phyloP scores from a whole-genome alignment of 1,140 invertebrate genomes.

The Pollicipes pollicipes region DNA sequence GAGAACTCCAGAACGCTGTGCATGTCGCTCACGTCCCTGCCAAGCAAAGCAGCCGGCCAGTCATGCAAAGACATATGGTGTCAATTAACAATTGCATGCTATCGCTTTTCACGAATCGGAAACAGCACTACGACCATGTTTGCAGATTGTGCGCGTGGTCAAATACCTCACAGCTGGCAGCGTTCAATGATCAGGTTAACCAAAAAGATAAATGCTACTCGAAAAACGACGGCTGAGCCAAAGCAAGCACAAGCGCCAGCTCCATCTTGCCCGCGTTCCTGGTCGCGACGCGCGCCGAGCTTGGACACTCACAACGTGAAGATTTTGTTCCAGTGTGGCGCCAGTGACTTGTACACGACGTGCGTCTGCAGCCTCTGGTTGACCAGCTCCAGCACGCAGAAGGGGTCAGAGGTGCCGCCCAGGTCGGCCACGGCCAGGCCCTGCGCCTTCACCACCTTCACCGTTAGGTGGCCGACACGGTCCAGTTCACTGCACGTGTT shows the following conservation, averaged over 20 bases:
- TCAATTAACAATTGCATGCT: no score
- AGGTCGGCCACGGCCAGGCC: slow-evolving; percentile 76
- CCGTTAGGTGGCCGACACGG: slow-evolving; percentile 67
- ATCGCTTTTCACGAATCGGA: no score
- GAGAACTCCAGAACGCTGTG: slow-evolving; percentile 91
- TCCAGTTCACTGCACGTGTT: slow-evolving; percentile 46
- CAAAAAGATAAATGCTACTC: no score
- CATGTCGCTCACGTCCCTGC: slow-evolving; percentile 89
- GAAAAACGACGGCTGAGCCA: no score
- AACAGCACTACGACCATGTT: no score
- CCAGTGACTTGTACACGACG: slow-evolving; percentile 93
- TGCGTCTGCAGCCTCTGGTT: slow-evolving; percentile 91
- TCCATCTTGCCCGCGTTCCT: no score
- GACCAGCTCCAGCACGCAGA: slow-evolving; percentile 87
- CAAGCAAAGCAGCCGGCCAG: slow-evolving; percentile 21
- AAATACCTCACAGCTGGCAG: no score
- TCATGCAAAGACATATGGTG: neutral
- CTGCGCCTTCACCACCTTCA: slow-evolving; percentile 73
- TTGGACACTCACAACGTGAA: slow-evolving; percentile 76
- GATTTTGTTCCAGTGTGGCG: slow-evolving; percentile 94
- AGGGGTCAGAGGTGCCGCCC: slow-evolving; percentile 88
- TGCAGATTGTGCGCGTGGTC: no score
- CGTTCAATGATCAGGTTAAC: no score
- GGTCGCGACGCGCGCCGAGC: no score
- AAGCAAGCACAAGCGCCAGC: no score